These are phyloP conservation scores for Schizothorax lantsangensis DNA, from an alignment of 2,797 vertebrate species.

Conservation along the genomic window DNA sequence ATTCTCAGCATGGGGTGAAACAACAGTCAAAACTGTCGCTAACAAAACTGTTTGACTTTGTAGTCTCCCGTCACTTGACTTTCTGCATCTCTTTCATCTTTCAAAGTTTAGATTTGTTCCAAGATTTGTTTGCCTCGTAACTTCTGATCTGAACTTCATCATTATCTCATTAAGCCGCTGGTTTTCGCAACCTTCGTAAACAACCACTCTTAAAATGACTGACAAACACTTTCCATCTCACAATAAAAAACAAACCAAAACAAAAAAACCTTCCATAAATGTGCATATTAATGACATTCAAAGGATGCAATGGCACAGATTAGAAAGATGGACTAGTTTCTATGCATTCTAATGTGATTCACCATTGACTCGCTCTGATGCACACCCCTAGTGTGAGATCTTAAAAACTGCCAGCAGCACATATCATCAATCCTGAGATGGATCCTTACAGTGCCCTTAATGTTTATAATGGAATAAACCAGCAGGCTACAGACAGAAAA, in stretches of 20 bases:
- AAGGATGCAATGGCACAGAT: slow-evolving; percentile 4
- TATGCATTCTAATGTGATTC: slow-evolving; percentile 34
- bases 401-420: slow-evolving; percentile 43
- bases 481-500: slow-evolving; percentile 25
- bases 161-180: neutral
- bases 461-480: slow-evolving; percentile 51
- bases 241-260: neutral
- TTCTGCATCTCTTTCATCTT: neutral
- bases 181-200: neutral
- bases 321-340: slow-evolving; percentile 21
- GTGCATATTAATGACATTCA: slow-evolving; percentile 25
- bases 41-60: slow-evolving; percentile 3
- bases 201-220: neutral
- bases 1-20: neutral
- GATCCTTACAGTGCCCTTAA: slow-evolving; percentile 38
- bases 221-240: neutral
- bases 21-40: neutral
- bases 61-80: neutral
- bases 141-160: neutral
- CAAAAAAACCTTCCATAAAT: neutral
- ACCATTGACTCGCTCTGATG: slow-evolving; percentile 32
- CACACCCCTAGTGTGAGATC: slow-evolving; percentile 35
- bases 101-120: neutral
- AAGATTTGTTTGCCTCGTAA: neutral
- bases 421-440: slow-evolving; percentile 39